Conservation (phyloP, 2,888 invertebrate species). For the Idaea straminata region DNA sequence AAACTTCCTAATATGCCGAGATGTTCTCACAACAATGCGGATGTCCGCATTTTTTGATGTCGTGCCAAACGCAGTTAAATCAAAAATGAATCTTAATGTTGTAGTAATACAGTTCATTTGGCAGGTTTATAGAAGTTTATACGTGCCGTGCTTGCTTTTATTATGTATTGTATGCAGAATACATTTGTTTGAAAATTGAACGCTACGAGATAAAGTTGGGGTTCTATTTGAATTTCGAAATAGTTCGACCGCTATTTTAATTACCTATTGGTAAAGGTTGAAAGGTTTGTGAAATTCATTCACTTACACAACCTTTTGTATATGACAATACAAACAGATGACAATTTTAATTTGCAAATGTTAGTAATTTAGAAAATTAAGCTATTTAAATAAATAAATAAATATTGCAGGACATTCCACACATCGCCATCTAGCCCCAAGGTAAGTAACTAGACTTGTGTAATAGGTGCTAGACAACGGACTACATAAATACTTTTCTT, state of each 20-base stretch:
- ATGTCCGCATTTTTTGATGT: slow-evolving; percentile 23
- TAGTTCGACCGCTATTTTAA: neutral
- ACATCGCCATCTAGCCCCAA: too few relatives aligned
- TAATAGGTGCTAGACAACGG: too few relatives aligned
- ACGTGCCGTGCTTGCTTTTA: neutral
- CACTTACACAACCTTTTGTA: neutral
- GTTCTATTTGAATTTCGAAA: neutral
- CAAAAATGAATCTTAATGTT: slow-evolving; percentile 9
- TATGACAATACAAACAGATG: neutral
- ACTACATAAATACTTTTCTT: too few relatives aligned
- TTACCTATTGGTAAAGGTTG: neutral
- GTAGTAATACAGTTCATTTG: slow-evolving; percentile 14
- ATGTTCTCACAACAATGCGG: slow-evolving; percentile 21
- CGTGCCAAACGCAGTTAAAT: slow-evolving; percentile 17
- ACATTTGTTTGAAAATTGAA: neutral
- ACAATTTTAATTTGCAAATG: neutral
- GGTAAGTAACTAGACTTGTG: too few relatives aligned
- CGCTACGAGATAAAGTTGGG: neutral
- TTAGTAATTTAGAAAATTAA: neutral
- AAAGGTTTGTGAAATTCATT: too few relatives aligned
- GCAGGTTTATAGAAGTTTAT: neutral
- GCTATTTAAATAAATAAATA: neutral
- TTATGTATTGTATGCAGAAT: slow-evolving; percentile 2
- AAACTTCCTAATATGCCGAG: slow-evolving; percentile 17
- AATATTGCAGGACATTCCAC: too few relatives aligned